Evolutionary conservation across 2,888 invertebrate species (phyloP).

Genomic region (Diachrysia chrysitis): DNA sequence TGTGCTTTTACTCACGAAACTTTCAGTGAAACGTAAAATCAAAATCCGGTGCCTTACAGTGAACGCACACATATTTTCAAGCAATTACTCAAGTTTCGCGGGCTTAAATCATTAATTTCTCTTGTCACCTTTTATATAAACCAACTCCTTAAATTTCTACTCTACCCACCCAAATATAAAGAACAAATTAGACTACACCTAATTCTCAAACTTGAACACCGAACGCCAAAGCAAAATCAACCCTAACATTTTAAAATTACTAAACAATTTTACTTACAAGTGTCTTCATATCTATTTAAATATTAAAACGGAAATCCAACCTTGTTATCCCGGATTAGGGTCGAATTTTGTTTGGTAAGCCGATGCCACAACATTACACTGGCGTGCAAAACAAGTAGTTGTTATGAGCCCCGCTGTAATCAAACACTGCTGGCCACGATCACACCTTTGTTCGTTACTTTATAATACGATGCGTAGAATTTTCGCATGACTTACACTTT

Average conservation of each 20-base stretch:
- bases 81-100: conserved; percentile 44
- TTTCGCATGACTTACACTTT: no score
- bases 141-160: conserved; percentile 12
- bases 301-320: not conserved
- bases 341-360: conserved; percentile 19
- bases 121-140: conserved; percentile 39
- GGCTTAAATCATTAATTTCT: conserved; percentile 50
- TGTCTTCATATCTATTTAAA: conserved; percentile 8
- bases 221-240: conserved; percentile 17
- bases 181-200: conserved; percentile 9
- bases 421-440: conserved; percentile 19
- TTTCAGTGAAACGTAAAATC: conserved; percentile 32
- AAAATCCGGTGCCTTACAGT: conserved; percentile 16
- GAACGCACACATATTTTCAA: conserved; percentile 35
- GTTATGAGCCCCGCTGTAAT: conserved; percentile 26
- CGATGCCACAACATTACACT: conserved; percentile 26
- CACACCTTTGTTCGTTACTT: conserved; percentile 8
- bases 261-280: conserved; percentile 21
- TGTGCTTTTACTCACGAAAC: conserved; percentile 12
- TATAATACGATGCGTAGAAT: not conserved
- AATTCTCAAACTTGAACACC: conserved; percentile 13
- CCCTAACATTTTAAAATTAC: conserved; percentile 10
- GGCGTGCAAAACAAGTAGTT: conserved; percentile 48
- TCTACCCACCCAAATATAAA: not conserved
- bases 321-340: not conserved